Percentiles rank a stretch among this genome's conserved stretches.
Evolutionary conservation across 2,113 vertebrate species (phyloP).

Genomic region (Podilymbus podiceps): DNA sequence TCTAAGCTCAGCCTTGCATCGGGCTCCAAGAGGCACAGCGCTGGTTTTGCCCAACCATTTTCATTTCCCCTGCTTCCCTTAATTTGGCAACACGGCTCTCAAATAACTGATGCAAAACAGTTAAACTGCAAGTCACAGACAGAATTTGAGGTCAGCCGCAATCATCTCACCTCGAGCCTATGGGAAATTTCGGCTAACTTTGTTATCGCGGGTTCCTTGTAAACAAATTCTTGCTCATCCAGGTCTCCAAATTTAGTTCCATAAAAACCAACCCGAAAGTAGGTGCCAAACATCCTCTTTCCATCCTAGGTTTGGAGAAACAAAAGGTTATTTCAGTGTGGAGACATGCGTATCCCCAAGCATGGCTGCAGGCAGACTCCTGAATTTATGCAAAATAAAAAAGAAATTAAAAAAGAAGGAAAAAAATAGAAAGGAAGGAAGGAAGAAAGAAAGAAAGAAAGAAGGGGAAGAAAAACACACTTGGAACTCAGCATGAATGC

Average conservation of each 20-base stretch:
- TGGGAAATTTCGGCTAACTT: slow-evolving; percentile 98
- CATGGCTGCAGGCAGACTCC: slow-evolving; percentile 7
- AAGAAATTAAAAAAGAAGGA: not conserved
- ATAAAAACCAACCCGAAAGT: slow-evolving; percentile 97
- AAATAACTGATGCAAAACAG: not conserved
- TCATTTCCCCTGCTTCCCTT: not conserved
- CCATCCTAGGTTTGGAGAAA: slow-evolving; percentile 82
- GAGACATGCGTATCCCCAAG: not conserved
- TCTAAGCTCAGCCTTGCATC: not conserved
- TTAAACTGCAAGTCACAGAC: not conserved
- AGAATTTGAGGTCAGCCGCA: not conserved
- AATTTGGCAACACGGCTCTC: not conserved
- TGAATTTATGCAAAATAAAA: slow-evolving; percentile 26
- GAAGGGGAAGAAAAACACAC: not conserved
- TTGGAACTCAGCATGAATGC: slow-evolving; percentile 48
- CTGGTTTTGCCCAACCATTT: not conserved
- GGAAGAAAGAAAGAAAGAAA: not conserved
- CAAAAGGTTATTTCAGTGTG: slow-evolving; percentile 47
- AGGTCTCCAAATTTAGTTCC: slow-evolving; percentile 95
- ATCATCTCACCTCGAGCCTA: slow-evolving; percentile 87
- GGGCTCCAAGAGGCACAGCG: not conserved
- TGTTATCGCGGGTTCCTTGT: slow-evolving; percentile 98
- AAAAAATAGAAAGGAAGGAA: not conserved
- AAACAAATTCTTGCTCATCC: slow-evolving; percentile 98
- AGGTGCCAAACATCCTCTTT: slow-evolving; percentile 99